Conservation (phyloP, 1,140 invertebrate genomes). For the Drosophila pseudoananassae region DNA sequence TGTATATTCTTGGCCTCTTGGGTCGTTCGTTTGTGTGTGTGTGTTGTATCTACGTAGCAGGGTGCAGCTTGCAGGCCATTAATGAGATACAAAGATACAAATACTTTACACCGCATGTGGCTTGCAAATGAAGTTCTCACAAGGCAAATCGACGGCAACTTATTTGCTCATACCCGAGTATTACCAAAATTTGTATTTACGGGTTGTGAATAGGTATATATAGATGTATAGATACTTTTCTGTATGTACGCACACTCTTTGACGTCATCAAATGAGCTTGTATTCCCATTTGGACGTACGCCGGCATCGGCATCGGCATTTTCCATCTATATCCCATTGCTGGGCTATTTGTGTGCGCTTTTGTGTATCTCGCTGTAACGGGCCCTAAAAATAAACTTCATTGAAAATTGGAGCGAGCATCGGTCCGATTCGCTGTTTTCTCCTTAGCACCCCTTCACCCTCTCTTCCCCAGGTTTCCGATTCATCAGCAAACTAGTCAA, state of each 20-base stretch:
- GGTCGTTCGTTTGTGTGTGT: constrained; percentile 1
- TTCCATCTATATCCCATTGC: constrained; percentile 49
- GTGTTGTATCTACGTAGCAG: constrained; percentile 12
- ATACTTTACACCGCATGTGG: constrained; percentile 23
- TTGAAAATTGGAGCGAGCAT: constrained; percentile 74
- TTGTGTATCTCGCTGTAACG: constrained; percentile 53
- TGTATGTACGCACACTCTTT: constrained; percentile 31
- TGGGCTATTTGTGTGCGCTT: constrained; percentile 37
- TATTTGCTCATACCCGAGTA: constrained; percentile 20
- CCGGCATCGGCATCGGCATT: constrained; percentile 51
- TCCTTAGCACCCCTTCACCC: not conserved
- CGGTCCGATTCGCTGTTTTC: constrained; percentile 26
- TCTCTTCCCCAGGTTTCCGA: not conserved
- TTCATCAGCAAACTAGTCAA: constrained; percentile 15
- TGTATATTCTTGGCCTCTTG: constrained; percentile 71
- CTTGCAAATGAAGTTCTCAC: constrained; percentile 59
- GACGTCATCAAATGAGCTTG: constrained; percentile 68
- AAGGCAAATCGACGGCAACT: constrained; percentile 27
- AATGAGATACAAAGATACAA: constrained; percentile 65
- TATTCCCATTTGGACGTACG: constrained; percentile 62
- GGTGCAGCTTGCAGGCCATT: constrained; percentile 55
- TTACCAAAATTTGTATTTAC: not conserved
- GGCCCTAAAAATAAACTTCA: constrained; percentile 74
- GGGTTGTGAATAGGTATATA: not conserved
- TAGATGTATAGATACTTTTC: not conserved